Evolutionary conservation across 2,113 vertebrate genomes (phyloP).

Genomic region (Seriola quinqueradiata): DNA sequence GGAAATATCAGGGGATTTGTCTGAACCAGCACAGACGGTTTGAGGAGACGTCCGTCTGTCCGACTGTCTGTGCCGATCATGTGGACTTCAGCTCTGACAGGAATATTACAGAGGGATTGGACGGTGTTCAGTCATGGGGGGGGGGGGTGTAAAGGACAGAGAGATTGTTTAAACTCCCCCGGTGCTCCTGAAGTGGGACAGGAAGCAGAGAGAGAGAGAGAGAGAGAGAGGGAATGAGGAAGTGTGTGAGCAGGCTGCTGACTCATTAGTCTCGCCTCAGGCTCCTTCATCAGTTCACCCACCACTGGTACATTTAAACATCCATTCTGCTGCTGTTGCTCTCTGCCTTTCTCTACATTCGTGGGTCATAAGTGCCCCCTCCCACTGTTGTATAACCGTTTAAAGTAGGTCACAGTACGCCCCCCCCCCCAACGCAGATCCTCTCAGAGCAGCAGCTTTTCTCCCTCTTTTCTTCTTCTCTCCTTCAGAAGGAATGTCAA

Average conservation of each 20-base stretch:
- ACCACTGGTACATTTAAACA: neutral
- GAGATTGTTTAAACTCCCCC: constrained; percentile 3
- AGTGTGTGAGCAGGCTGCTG: constrained; percentile 37
- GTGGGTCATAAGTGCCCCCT: neutral
- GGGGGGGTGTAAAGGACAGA: neutral
- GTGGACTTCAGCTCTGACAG: neutral
- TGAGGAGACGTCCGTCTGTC: constrained; percentile 22
- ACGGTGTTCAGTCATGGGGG: neutral
- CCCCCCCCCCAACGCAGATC: constrained; percentile 12
- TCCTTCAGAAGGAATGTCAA: constrained; percentile 45
- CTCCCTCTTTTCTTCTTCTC: neutral
- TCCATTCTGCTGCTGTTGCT: neutral
- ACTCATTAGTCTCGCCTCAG: constrained; percentile 51
- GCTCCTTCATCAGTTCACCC: constrained; percentile 23
- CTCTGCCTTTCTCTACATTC: neutral
- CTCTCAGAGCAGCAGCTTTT: neutral
- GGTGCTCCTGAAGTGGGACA: constrained; percentile 29
- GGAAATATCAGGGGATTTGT: constrained; percentile 74
- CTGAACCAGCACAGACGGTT: constrained; percentile 27
- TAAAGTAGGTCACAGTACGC: constrained; percentile 57
- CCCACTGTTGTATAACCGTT: constrained; percentile 30
- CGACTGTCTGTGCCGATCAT: neutral
- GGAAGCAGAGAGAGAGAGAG: neutral
- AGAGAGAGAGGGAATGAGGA: constrained; percentile 22
- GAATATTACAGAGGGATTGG: neutral